Base-by-base conservation (phyloP, 2,888 invertebrate genomes). In the Apodemia hepburni region DNA sequence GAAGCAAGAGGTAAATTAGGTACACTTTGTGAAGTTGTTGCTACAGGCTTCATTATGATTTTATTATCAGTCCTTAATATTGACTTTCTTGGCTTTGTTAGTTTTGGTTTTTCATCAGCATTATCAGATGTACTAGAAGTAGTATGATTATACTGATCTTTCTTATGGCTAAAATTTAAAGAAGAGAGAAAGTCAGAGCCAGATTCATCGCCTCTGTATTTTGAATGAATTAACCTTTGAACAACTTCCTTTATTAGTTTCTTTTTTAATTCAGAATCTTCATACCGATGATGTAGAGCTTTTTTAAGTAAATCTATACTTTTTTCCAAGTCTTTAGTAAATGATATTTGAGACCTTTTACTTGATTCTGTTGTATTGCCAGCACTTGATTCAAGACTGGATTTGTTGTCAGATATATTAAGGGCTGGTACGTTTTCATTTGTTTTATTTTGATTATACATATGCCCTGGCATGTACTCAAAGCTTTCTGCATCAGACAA, bases 181-280 rank as follows among this genome's bases (percentile, higher is more conserved):
- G 84, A 85, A 67, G 92, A 92, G 6, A 92, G 74, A 74, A 92
- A 92, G 58, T 92, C 92, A 58, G 86, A 88, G 4, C 82, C 81
- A 66, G 81, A 87, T 49, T 88, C 91, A 68, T 94, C 94, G 74
- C 93, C 93, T 58, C 90, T 89, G 73, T 94, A 94, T 68, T 92
- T 93, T 0, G 92, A 87, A 58, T 92, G 92, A 0, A 94, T 79
- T 15, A 95, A 84, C 75, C 93, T 92, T 67, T 93, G 89, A 0
- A 95, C 93, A 61, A 95, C 92, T 74, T 94, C 93, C 73, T 93
- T 94, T 17, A 95, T 92, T 58, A 95, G 88, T 71, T 92, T 88
- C 69, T 93, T 93, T 78, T 94, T 95, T 5, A 93, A 85, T 45
- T 89, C 81, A 17, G 91, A 79, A 77, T 94, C 93, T 68, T 93